A percentile compares a stretch with the other conserved stretches of the same genome.
phyloP scores from a whole-genome alignment of 2,797 vertebrate species.

The Valencia hispanica region DNA sequence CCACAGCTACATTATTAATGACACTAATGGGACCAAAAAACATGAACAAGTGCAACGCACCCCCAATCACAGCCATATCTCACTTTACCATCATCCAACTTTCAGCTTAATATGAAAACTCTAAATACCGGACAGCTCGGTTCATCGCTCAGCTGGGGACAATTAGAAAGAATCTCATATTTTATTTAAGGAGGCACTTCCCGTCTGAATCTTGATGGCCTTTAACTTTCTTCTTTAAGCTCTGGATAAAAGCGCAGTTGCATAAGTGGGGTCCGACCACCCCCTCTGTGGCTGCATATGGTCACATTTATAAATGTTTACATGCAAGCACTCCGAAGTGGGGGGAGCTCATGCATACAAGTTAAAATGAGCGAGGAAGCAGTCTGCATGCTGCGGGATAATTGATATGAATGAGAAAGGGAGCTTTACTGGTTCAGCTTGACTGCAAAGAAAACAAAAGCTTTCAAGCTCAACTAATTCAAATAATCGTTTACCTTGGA shows the following conservation, averaged over 20 bases:
- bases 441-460: slow-evolving; percentile 64
- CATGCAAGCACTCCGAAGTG: slow-evolving; percentile 31
- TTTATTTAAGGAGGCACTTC: slow-evolving; percentile 49
- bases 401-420: slow-evolving; percentile 61
- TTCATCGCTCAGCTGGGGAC: slow-evolving; percentile 30
- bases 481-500: slow-evolving; percentile 42
- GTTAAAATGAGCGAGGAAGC: slow-evolving; percentile 58
- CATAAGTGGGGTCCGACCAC: slow-evolving; percentile 24
- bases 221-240: slow-evolving; percentile 32
- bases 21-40: slow-evolving; percentile 64
- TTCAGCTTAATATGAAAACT: slow-evolving; percentile 26
- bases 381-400: slow-evolving; percentile 37
- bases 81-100: slow-evolving; percentile 11
- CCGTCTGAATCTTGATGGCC: slow-evolving; percentile 24
- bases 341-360: slow-evolving; percentile 42
- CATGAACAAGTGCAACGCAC: slow-evolving; percentile 45
- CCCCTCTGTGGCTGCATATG: slow-evolving; percentile 51
- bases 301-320: slow-evolving; percentile 68
- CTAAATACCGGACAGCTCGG: slow-evolving; percentile 5
- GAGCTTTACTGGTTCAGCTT: slow-evolving; percentile 41
- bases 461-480: slow-evolving; percentile 43
- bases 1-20: slow-evolving; percentile 76
- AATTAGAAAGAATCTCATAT: slow-evolving; percentile 44
- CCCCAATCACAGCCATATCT: neutral
- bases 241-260: slow-evolving; percentile 24